Evolutionary conservation across 2,797 vertebrate species (phyloP).

Genomic region (Gallinago solitaria): DNA sequence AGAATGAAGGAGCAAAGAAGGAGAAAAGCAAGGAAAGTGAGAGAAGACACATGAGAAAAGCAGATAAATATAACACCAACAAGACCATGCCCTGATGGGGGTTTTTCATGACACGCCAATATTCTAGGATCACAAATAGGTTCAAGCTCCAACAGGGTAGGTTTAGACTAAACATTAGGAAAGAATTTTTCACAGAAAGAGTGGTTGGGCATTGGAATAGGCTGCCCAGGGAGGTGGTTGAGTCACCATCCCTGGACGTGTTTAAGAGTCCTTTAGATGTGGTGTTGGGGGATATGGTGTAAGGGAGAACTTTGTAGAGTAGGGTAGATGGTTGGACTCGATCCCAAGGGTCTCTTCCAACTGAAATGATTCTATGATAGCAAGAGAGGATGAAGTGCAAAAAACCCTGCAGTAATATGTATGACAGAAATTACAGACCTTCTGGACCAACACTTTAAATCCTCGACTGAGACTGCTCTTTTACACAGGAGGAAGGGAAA

Average conservation of each 20-base stretch:
- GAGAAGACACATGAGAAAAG: not conserved
- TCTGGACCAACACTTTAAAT: not conserved
- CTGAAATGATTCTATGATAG: no score
- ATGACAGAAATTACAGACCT: not conserved
- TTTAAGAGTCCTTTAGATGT: no score
- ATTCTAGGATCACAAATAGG: not conserved
- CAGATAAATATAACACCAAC: not conserved
- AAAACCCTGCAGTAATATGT: not conserved
- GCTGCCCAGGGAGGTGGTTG: no score
- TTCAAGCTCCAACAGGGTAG: no score
- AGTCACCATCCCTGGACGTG: no score
- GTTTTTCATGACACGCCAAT: not conserved
- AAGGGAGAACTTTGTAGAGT: no score
- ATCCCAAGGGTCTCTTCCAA: no score
- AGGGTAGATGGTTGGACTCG: no score
- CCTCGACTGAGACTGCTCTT: not conserved
- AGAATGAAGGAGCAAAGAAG: not conserved
- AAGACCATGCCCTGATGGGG: not conserved
- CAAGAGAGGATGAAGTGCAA: not conserved
- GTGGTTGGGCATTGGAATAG: no score
- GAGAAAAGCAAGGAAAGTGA: not conserved
- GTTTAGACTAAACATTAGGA: no score
- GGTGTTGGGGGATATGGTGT: no score
- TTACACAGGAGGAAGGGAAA: not conserved
- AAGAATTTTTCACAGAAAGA: no score